These are phyloP conservation scores for Sclerodermus sp. DNA, from an alignment of 2,888 invertebrate species.

Conservation along the genomic window DNA sequence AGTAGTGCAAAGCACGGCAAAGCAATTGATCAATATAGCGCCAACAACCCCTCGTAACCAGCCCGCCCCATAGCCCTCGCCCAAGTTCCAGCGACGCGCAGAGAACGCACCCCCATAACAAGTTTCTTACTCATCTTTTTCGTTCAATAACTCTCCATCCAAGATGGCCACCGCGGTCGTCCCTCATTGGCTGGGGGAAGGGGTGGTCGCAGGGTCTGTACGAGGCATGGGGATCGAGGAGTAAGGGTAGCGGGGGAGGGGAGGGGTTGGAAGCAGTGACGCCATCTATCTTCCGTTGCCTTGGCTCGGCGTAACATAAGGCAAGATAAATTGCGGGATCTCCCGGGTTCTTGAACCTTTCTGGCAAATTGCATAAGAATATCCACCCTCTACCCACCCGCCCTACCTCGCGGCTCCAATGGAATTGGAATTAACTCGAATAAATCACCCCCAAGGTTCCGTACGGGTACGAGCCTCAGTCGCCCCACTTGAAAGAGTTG, in stretches of 20 bases:
- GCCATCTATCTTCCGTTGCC: slow-evolving; percentile 59
- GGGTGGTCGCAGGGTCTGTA: slow-evolving; percentile 52
- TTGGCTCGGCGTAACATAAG: slow-evolving; percentile 59
- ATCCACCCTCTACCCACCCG: slow-evolving; percentile 44
- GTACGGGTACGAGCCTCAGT: slow-evolving; percentile 36
- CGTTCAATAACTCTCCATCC: slow-evolving; percentile 60
- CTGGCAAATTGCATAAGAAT: slow-evolving; percentile 60
- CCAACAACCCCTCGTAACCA: slow-evolving; percentile 45
- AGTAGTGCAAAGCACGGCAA: slow-evolving; percentile 55
- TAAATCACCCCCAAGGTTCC: slow-evolving; percentile 51
- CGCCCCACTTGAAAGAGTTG: slow-evolving; percentile 38
- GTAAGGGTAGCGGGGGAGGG: slow-evolving; percentile 28
- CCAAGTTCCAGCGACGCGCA: slow-evolving; percentile 35
- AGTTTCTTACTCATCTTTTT: slow-evolving; percentile 60
- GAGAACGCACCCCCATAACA: slow-evolving; percentile 56
- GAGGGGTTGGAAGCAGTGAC: slow-evolving; percentile 55
- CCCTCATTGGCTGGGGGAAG: slow-evolving; percentile 58
- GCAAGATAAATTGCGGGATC: slow-evolving; percentile 60
- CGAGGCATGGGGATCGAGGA: slow-evolving; percentile 40
- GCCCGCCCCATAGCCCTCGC: slow-evolving; percentile 13
- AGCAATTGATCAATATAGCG: slow-evolving; percentile 59
- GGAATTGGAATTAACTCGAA: slow-evolving; percentile 59
- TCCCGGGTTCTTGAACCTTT: slow-evolving; percentile 59
- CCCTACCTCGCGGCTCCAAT: slow-evolving; percentile 52
- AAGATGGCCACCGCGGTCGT: slow-evolving; percentile 60